These are phyloP conservation scores for Cactoblastis cactorum DNA, from an alignment of 2,888 invertebrate genomes.

Conservation along the genomic window DNA sequence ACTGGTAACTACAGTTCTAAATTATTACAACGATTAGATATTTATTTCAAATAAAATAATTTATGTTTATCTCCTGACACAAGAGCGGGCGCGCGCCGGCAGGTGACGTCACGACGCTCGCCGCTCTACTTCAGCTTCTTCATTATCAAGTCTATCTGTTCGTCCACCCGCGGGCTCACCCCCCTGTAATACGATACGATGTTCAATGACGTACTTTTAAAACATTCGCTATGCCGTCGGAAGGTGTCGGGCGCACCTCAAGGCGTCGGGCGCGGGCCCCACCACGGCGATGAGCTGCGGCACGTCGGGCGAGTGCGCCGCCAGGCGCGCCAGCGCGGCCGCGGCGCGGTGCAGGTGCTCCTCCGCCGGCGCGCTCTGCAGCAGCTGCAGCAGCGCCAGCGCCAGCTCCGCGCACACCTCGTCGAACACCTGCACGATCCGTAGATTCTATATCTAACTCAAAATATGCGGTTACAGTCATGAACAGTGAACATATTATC, in stretches of 20 bases:
- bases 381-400: slow-evolving; percentile 94
- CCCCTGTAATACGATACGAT: slow-evolving; percentile 68
- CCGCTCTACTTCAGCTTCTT: slow-evolving; percentile 68
- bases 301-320: slow-evolving; percentile 90
- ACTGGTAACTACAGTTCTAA: background rate
- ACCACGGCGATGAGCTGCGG: slow-evolving; percentile 94
- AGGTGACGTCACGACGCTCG: background rate
- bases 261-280: slow-evolving; percentile 91
- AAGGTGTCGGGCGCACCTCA: slow-evolving; percentile 62
- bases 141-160: slow-evolving; percentile 87
- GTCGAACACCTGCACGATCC: slow-evolving; percentile 88
- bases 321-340: slow-evolving; percentile 88
- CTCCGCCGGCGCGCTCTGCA: slow-evolving; percentile 88
- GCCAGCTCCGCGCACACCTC: slow-evolving; percentile 95
- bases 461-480: too few species aligned
- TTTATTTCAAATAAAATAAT: background rate
- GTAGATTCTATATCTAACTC: too few species aligned
- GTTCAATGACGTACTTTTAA: too few species aligned
- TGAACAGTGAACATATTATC: too few species aligned
- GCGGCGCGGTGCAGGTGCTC: slow-evolving; percentile 87
- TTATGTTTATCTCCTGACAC: background rate
- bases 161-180: slow-evolving; percentile 88
- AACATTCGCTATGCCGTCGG: too few species aligned
- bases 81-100: too few species aligned
- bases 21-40: background rate